phyloP scores from a whole-genome alignment of 2,888 invertebrate species.

The Panzeria rudis region DNA sequence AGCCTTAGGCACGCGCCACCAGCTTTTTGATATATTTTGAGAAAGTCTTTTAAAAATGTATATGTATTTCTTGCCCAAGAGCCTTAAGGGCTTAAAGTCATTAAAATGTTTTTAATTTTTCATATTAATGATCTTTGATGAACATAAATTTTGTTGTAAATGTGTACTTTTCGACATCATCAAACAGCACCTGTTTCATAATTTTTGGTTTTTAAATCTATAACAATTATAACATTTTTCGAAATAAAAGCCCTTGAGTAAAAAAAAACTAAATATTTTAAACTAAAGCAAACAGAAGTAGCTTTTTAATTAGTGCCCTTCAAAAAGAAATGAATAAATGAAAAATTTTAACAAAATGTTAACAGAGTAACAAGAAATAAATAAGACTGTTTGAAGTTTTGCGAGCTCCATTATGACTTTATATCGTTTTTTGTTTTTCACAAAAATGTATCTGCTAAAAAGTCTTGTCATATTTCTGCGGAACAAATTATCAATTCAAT shows the following conservation, averaged over 20 bases:
- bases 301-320: not conserved
- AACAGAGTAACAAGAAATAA: not conserved
- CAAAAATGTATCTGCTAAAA: no score
- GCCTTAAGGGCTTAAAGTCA: conserved; percentile 36
- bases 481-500: no score
- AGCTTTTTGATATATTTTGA: not conserved
- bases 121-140: conserved; percentile 38
- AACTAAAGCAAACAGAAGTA: not conserved
- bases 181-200: conserved; percentile 54
- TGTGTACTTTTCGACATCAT: conserved; percentile 21
- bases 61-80: not conserved
- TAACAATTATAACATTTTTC: conserved; percentile 63
- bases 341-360: not conserved
- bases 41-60: not conserved
- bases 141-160: conserved; percentile 10
- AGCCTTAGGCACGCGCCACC: conserved; percentile 52
- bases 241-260: not conserved
- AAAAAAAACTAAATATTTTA: not conserved
- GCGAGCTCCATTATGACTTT: not conserved
- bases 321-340: not conserved
- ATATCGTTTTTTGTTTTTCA: no score
- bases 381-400: not conserved
- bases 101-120: conserved; percentile 31
- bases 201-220: conserved; percentile 39
- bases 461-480: no score